Evolutionary conservation across 2,888 invertebrate species (phyloP).

Genomic region (Nipponacmea schrenckii): DNA sequence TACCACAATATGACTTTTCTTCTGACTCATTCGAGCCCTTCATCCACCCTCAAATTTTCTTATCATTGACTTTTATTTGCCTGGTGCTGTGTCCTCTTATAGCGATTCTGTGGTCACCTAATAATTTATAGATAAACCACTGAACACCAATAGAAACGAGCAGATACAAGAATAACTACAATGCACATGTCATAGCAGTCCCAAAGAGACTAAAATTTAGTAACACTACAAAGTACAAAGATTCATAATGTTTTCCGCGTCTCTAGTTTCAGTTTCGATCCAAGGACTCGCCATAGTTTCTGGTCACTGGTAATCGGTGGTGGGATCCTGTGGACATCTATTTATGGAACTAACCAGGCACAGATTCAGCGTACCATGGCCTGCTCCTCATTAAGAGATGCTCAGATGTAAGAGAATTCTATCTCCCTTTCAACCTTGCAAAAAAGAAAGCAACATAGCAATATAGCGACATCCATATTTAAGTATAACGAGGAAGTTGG

Average conservation of each 20-base stretch:
- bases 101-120: too few species aligned
- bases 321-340: slow-evolving; percentile 90
- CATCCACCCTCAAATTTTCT: too few species aligned
- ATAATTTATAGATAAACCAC: neutral
- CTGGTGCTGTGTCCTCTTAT: too few species aligned
- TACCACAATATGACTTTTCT: too few species aligned
- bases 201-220: neutral
- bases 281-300: slow-evolving; percentile 86
- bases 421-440: too few species aligned
- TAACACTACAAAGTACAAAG: neutral
- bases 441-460: too few species aligned
- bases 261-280: slow-evolving; percentile 79
- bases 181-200: too few species aligned
- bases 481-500: too few species aligned
- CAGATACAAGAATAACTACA: too few species aligned
- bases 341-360: slow-evolving; percentile 94
- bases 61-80: too few species aligned
- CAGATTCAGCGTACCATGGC: slow-evolving; percentile 93
- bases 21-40: too few species aligned
- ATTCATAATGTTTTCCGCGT: neutral
- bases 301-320: slow-evolving; percentile 88
- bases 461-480: too few species aligned
- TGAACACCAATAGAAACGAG: neutral
- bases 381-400: slow-evolving; percentile 82
- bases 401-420: slow-evolving; percentile 65